phyloP scores from a whole-genome alignment of 2,797 vertebrate species.

The Lateolabrax maculatus region DNA sequence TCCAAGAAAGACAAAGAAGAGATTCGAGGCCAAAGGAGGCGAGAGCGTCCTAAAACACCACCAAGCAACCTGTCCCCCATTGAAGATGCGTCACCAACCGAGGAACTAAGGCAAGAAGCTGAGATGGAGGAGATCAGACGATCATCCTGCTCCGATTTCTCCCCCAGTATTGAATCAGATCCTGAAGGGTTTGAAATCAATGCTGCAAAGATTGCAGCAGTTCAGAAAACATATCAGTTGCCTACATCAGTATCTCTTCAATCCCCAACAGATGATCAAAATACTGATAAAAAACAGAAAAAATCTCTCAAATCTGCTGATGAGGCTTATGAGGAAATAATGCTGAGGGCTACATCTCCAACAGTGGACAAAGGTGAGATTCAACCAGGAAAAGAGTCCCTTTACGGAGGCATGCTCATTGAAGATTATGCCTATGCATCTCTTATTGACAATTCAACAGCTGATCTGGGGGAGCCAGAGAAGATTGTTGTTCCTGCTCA shows the following conservation, averaged over 20 bases:
- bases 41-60: conserved; percentile 94
- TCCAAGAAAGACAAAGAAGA: conserved; percentile 99
- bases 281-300: conserved; percentile 79
- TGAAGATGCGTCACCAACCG: conserved; percentile 98
- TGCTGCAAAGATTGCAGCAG: conserved; percentile 94
- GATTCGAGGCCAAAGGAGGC: conserved; percentile 93
- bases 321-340: conserved; percentile 96
- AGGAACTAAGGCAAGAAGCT: conserved; percentile 96
- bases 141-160: conserved; percentile 98
- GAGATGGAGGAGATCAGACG: conserved; percentile 99
- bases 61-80: conserved; percentile 98
- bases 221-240: conserved; percentile 95
- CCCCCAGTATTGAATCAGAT: conserved; percentile 97
- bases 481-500: conserved; percentile 87
- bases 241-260: conserved; percentile 93
- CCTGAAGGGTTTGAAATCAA: conserved; percentile 97
- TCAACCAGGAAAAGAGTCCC: conserved; percentile 91
- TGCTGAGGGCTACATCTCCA: conserved; percentile 91
- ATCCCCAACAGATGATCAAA: conserved; percentile 93
- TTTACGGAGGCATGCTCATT: conserved; percentile 96
- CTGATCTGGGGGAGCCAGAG: conserved; percentile 83
- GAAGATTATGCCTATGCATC: conserved; percentile 98
- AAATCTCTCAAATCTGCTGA: conserved; percentile 91
- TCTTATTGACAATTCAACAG: conserved; percentile 89
- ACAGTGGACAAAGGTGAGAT: conserved; percentile 86